Base-by-base conservation (phyloP, 2,888 invertebrate species). In the Syrphus vitripennis region DNA sequence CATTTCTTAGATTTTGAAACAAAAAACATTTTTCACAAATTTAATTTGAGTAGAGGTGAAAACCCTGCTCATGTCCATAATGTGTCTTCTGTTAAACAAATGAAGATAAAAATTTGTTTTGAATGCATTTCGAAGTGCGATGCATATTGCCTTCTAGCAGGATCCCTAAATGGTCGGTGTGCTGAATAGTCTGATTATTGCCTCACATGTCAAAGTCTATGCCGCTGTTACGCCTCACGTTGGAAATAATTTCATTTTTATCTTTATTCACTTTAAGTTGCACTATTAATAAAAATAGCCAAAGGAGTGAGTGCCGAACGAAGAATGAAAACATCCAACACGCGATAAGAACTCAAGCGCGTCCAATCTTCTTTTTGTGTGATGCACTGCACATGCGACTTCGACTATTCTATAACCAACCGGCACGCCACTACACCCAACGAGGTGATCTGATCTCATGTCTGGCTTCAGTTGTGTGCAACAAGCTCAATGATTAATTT, bases 31-130 rank as follows among this genome's bases (percentile, higher is more conserved):
- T 16, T n/a, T n/a, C 2, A 4, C 2, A 21, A 19, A 3, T 3
- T 21, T 9, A 21, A 48, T 19, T 16, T n/a, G 3, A 16, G 3
- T 1, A 1, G 9, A 48, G 9, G 6, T 21, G 34, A 21, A 12
- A 59, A 59, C 59, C 21, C 31, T 59, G 12, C 3, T 21, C 21
- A 57, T 16, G 21, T 12, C 34, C 14, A 34, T 31, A 21, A 50
- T 34, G 3, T 9, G 34, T 21, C 34, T 34, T 59, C 31, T 21
- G 26, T 9, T 55, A 16, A 29, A 0, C 45, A 50, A 65, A 70
- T 65, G 42, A 50, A 61, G 29, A 84, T 77, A 81, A 81, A 81
- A 81, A 81, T 81, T 76, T 84, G 71, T 76, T 84, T 67, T 84
- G 75, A 67, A 75, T 84, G 57, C 75, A 81, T 45, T 40, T 42